These are phyloP conservation scores for Odontocolon sp. DNA, from an alignment of 2,888 invertebrate species.

Conservation along the genomic window DNA sequence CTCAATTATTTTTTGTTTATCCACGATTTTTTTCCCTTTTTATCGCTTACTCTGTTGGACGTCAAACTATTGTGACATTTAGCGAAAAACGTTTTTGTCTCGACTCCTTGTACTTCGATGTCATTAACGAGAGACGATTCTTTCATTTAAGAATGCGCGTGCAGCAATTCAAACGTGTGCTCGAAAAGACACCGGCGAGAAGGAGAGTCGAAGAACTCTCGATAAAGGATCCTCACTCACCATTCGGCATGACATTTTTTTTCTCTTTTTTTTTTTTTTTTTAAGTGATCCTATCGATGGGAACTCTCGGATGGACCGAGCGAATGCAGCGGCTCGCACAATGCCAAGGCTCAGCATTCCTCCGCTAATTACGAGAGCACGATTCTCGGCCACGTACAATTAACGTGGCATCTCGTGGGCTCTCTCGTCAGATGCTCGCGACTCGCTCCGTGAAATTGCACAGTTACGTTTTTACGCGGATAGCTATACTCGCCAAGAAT, in stretches of 20 bases:
- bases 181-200: neutral
- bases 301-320: neutral
- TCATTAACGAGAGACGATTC: constrained; percentile 9
- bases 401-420: constrained; percentile 64
- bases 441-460: constrained; percentile 58
- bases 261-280: neutral
- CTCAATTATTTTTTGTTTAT: constrained; percentile 11
- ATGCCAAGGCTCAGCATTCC: constrained; percentile 54
- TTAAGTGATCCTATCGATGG: neutral
- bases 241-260: constrained; percentile 7
- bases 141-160: constrained; percentile 11
- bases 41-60: constrained; percentile 9
- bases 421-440: constrained; percentile 43
- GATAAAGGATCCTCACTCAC: constrained; percentile 3
- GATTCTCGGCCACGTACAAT: constrained; percentile 60
- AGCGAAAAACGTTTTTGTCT: constrained; percentile 5
- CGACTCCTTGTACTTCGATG: constrained; percentile 1
- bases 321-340: neutral
- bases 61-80: constrained; percentile 44
- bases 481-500: neutral
- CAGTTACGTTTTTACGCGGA: constrained; percentile 24
- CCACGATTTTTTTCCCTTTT: constrained; percentile 6
- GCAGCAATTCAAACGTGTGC: neutral
- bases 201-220: neutral
- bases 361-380: constrained; percentile 65